Conservation (phyloP, 2,113 vertebrate species). For the Thamnophis sirtalis region DNA sequence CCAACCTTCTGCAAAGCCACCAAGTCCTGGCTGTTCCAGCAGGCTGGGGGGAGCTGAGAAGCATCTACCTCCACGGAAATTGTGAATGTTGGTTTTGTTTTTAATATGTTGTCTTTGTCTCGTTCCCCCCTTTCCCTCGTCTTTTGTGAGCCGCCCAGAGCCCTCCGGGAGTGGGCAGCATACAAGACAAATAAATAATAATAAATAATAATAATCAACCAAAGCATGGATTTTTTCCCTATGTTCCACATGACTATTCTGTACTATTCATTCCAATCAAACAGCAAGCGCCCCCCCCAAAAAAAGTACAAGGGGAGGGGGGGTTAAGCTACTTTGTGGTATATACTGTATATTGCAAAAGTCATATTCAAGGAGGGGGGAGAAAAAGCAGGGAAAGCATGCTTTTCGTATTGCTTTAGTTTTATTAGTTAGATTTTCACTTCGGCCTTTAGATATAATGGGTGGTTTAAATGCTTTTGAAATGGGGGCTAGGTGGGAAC, state of each 20-base stretch:
- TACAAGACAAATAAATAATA: no score
- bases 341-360: not conserved
- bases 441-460: not conserved
- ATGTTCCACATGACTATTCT: not conserved
- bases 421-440: not conserved
- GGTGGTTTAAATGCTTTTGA: not conserved
- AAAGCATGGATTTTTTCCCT: not conserved
- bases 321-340: not conserved
- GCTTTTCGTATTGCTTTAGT: not conserved
- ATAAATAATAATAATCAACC: no score
- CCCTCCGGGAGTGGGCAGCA: no score
- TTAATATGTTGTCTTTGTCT: no score
- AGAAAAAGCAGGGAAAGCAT: not conserved
- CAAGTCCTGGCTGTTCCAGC: no score
- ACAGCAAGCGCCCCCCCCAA: not conserved
- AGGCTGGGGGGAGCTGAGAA: no score
- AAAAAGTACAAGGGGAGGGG: not conserved
- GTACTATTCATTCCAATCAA: not conserved
- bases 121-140: no score
- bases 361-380: not conserved
- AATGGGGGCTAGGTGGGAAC: slow-evolving; percentile 9
- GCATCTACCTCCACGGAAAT: no score
- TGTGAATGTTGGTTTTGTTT: no score
- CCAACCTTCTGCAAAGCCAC: no score
- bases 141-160: no score